These are phyloP conservation scores for Pseudorectes ferrugineus DNA, from an alignment of 2,113 vertebrate genomes.

Conservation along the genomic window DNA sequence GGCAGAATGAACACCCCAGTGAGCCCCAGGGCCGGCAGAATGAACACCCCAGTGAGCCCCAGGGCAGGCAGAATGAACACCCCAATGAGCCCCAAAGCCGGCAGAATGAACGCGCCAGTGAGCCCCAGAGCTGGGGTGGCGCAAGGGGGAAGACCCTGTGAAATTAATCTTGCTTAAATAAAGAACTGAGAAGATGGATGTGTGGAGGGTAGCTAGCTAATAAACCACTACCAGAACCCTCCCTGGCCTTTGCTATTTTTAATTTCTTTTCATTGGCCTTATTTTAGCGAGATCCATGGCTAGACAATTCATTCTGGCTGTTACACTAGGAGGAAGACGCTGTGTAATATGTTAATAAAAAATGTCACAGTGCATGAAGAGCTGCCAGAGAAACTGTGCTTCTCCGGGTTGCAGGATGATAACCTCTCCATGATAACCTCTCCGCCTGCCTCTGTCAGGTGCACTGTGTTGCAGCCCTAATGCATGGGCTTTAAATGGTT, in stretches of 20 bases:
- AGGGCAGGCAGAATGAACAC: not conserved
- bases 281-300: not conserved
- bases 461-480: not conserved
- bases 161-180: no score
- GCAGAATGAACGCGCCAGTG: fast-evolving
- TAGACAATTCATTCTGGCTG: not conserved
- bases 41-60: fast-evolving
- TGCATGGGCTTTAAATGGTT: slow-evolving; percentile 57
- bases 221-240: fast-evolving
- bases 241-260: not conserved
- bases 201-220: not conserved
- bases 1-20: fast-evolving
- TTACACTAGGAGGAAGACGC: not conserved
- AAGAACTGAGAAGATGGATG: not conserved
- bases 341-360: not conserved
- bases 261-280: not conserved
- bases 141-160: not conserved
- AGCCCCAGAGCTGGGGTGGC: not conserved
- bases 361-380: not conserved
- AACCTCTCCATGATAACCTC: not conserved
- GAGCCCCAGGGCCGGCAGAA: fast-evolving
- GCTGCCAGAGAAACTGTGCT: not conserved
- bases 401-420: fast-evolving
- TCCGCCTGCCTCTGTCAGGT: not conserved
- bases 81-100: fast-evolving